These are phyloP conservation scores for Sorex fumeus DNA, from an alignment of 2,113 vertebrate genomes.

Conservation along the genomic window DNA sequence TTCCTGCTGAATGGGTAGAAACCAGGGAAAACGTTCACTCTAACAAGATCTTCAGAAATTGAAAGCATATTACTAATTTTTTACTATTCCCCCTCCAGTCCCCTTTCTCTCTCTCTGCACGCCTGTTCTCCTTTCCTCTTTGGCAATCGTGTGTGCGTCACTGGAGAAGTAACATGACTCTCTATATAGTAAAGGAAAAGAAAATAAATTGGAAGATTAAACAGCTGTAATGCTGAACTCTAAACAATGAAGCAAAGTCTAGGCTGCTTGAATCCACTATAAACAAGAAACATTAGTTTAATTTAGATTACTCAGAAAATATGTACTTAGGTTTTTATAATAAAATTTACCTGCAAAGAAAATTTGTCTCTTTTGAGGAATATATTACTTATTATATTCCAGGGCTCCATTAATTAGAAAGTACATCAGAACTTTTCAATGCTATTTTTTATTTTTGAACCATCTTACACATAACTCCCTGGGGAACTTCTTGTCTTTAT, in stretches of 20 bases:
- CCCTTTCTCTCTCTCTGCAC: too few species aligned
- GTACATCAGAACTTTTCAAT: neutral
- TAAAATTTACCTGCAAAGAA: neutral
- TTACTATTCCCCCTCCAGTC: too few species aligned
- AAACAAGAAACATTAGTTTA: slow-evolving; percentile 9
- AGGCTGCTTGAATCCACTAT: neutral
- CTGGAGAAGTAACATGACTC: neutral
- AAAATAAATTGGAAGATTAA: neutral
- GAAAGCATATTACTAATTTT: neutral
- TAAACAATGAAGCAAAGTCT: neutral
- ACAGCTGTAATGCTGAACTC: neutral
- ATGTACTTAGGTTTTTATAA: neutral
- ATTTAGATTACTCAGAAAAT: slow-evolving; percentile 12
- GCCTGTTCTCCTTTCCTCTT: too few species aligned
- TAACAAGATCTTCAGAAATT: slow-evolving; percentile 21
- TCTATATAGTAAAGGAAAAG: neutral
- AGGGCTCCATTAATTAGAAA: slow-evolving; percentile 22
- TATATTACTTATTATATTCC: neutral
- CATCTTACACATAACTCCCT: neutral
- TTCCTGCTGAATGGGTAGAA: neutral
- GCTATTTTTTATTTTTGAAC: slow-evolving; percentile 41
- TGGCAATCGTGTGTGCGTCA: neutral
- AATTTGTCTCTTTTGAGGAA: neutral
- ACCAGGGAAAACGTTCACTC: neutral
- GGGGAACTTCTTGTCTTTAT: neutral